Base-by-base conservation (phyloP, 2,113 vertebrate genomes). In the Macroglossus sobrinus region DNA sequence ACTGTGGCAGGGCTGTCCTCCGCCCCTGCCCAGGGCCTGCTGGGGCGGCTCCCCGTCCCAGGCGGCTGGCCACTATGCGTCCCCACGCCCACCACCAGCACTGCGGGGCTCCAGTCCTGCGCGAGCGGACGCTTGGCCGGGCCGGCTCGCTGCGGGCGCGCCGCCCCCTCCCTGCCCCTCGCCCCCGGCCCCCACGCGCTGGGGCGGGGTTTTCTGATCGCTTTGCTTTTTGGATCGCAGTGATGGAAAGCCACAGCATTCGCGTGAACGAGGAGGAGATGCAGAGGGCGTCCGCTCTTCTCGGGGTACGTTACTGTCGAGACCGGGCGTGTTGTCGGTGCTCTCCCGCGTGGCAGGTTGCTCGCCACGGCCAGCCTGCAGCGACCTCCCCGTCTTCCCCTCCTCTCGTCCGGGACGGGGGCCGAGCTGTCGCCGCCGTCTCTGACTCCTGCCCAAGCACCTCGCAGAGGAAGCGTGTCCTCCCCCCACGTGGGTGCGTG, bases 161-260 rank as follows among this genome's bases (percentile, higher is more conserved):
- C 18, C 40, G 40, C 55, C 16, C 1, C 0, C 76, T 35, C 76
- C 35, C 10, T 3, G 21, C 7, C 18, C 40, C 43, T 22, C 13
- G 47, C 3, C 13, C 47, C 3, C 47, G 47, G 47, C 47, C 47
- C 3, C 47, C 47, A 15, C 47, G 47, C 3, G 47, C 47, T 13
- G 47, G 47, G 13, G 47, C 47, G 12, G 47, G 47, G 13, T 50
- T 15, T 15, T 50, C 11, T 19, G 7, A 4, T 43, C 76, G 40
- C 72, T 81, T 14, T 97, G 33, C 57, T 88, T 94, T 98, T 98
- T 72, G 94, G 43, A 92, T 98, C 98, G 68, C 96, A 99, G 99
- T 98, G 84, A 99, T 99, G 99, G 99, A 99, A 98, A 99, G 98
- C 75, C 98, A 99, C 75, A 96, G 69, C 97, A 99, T 99, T 89